A percentile compares a stretch with the other conserved stretches of the same genome.
Evolutionary conservation across 2,888 invertebrate genomes (phyloP).

Genomic region (Tetragonula carbonaria): DNA sequence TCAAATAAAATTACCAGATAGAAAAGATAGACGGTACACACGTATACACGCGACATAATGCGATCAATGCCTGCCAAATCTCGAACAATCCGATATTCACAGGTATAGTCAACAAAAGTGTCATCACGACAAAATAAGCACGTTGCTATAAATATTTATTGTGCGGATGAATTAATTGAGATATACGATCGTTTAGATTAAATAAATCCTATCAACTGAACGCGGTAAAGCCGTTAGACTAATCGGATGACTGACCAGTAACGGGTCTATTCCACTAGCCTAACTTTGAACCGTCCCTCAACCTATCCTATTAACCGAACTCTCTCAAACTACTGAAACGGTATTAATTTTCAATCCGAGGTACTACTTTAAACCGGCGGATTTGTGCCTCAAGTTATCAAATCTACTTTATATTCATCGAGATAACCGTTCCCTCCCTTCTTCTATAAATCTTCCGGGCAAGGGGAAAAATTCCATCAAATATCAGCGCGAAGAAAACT

Average conservation of each 20-base stretch:
- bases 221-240: slow-evolving; percentile 2
- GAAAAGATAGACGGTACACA: not conserved
- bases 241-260: slow-evolving; percentile 12
- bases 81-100: not conserved
- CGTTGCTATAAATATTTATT: not conserved
- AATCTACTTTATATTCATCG: not conserved
- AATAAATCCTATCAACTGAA: not conserved
- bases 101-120: not conserved
- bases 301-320: slow-evolving; percentile 13
- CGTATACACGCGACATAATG: not conserved
- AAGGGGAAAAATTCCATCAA: not conserved
- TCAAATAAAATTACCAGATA: not conserved
- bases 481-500: not conserved
- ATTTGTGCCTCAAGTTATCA: not conserved
- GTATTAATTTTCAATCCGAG: not conserved
- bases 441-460: not conserved
- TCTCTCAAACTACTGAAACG: not conserved
- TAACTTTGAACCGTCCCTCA: slow-evolving; percentile 8
- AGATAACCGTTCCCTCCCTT: not conserved
- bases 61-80: not conserved
- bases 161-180: not conserved
- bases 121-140: not conserved
- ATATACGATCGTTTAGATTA: not conserved
- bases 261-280: slow-evolving; percentile 13
- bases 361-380: not conserved